Evolutionary conservation across 1,140 invertebrate species (phyloP), one percentile per base, ranked within the genome.

Genomic region (Dinothrombium tinctorium): DNA sequence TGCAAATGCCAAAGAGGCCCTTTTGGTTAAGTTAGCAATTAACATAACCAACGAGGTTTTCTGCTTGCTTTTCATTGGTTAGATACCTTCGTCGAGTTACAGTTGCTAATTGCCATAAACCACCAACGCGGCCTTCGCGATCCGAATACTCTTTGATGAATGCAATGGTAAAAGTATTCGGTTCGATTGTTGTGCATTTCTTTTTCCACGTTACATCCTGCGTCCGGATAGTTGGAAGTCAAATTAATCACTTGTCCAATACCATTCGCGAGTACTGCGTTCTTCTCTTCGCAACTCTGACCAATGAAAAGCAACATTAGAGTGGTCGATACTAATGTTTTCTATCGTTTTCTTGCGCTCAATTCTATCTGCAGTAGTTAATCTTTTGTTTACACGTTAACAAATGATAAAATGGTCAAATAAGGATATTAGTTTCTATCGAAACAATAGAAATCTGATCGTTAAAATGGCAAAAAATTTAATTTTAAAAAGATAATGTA

Each of bases 181-280:
- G 53, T 52, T 42, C 54, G 47, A 33, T 47, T 37, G 2, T 49
- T 51, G 9, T 51, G 41, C 25, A 51, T 50, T 12, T 29, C n/a
- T 9, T 36, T 7, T 33, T 50, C 33, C 43, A 48, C 11, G 25
- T 53, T 45, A 44, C 63, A 66, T 9, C 57, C 57, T 5, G 55
- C 53, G 23, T 64, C 59, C 2, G 59, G 58, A 43, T 63, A 65
- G 49, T 59, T 58, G n/a, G 71, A 71, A 31, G 71, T 72, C 32
- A 83, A 53, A 40, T 69, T 69, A 23, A 83, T 66, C 24, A 80
- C 67, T 59, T 83, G 79, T 50, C 78, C 74, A 50, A 74, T 68
- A 31, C 66, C 64, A 0, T 60, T 57, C 44, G 67, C 67, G 2
- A 81, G 51, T 1, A 77, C 68, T 0, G 63, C 57, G 53, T 75